Evolutionary conservation across 2,888 invertebrate genomes (phyloP), one percentile per base, ranked within the genome.

Genomic region (Ectemnius continuus): DNA sequence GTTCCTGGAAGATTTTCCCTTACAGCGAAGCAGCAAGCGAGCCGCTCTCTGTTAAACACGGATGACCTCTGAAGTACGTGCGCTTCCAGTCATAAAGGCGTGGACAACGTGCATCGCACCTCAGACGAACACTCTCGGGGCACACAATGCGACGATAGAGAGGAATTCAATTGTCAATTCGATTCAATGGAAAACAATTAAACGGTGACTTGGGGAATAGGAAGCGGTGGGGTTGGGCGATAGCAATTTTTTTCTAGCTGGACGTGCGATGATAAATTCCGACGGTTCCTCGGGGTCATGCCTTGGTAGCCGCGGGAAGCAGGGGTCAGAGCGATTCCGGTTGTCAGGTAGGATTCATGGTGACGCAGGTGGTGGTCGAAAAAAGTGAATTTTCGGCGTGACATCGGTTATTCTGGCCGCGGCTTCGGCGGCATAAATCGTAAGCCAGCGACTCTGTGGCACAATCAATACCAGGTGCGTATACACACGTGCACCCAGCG

Each of bases 381-480:
- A 81, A 80, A 81, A 81, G 81, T 78, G 81, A 81, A 81, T 81
- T 81, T 81, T 80, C 75, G 74, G 80, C 73, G 78, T 76, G 80
- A 75, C 83, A 82, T 84, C 83, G 81, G 84, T 83, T 83, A 81
- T 85, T 83, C 81, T 76, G 81, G 76, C 74, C 81, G 78, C 64
- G 81, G 81, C 78, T 79, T 76, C 75, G 72, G 67, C 78, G 80
- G 80, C 84, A 83, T 85, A 85, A 85, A 85, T 85, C 83, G 75
- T 79, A 80, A 83, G 80, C 83, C 79, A 75, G 79, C 76, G 74
- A 76, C 78, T 70, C 36, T 36, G 70, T 62, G 74, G 74, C 65
- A 65, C 79, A 79, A 79, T 79, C 79, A 73, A 79, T 79, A 79
- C 62, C 71, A 46, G 46, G 66, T 67, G 70, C 58, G 48, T 65